Conservation (phyloP, 2,888 invertebrate species). For the Drosophila antonietae region DNA sequence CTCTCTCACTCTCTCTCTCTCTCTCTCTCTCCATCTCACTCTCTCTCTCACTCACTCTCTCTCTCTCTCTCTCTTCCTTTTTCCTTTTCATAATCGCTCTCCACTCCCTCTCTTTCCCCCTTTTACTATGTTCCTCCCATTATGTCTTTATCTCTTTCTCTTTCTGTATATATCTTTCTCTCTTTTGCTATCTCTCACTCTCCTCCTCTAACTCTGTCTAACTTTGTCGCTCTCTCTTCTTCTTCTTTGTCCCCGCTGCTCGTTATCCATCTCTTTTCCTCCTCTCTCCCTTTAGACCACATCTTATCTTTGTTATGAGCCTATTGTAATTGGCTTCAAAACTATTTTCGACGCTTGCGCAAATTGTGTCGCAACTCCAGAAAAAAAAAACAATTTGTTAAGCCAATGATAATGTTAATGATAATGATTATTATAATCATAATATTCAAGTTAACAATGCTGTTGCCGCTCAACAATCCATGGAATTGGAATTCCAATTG, state of each 20-base stretch:
- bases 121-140: neutral
- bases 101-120: neutral
- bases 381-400: conserved; percentile 11
- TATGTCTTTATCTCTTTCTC: neutral
- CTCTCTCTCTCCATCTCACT: neutral
- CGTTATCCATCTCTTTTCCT: neutral
- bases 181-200: neutral
- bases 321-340: conserved; percentile 18
- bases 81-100: neutral
- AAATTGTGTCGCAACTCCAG: conserved; percentile 56
- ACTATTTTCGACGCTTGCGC: conserved; percentile 45
- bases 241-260: too few species aligned
- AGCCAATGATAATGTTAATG: conserved; percentile 20
- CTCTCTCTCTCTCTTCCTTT: neutral
- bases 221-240: neutral
- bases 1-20: too few species aligned
- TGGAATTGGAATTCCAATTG: conserved; percentile 39
- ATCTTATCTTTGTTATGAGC: too few species aligned
- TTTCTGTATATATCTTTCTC: neutral
- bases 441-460: conserved; percentile 9
- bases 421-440: conserved; percentile 24
- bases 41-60: neutral
- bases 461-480: conserved; percentile 59
- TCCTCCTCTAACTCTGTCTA: too few species aligned
- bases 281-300: neutral